Base-by-base conservation (phyloP, 2,113 vertebrate genomes). In the Corydoras sp. region DNA sequence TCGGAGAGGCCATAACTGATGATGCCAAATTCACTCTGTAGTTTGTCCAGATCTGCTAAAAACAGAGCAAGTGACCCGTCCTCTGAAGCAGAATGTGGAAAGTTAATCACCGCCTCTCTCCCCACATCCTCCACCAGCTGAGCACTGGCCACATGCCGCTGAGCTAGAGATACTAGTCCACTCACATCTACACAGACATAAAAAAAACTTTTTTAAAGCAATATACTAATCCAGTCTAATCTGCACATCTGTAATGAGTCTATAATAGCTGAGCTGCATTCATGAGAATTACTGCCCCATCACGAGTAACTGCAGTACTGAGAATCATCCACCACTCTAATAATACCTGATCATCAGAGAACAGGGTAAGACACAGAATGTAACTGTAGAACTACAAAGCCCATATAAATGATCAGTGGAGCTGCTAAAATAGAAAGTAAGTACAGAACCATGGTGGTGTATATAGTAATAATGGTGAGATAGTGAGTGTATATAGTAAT, bases 1-100 rank as follows among this genome's bases (percentile, higher is more conserved):
- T 96, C 91, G 0, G 94, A 94, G 74, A 96, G 86, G 32, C 93
- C 92, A 0, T 94, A 97, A 86, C 93, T 86, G 12, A 84, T 80
- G 61, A 95, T 75, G 43, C 91, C 90, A 69, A 96, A 78, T 0
- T 92, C 89, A 0, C 10, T 62, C 73, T 92, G 85, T 13, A 7
- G 87, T 1, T 59, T 30, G 0, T 98, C 93, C 80, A 97, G 85
- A 69, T 93, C 89, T 0, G 4, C 71, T 81, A 98, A 89, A 24
- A 97, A 90, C 10, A 81, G 3, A 1, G 82, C 86, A 0, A 97
- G 91, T 30, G 89, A 82, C 13, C 91, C 88, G 0, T 94, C 90
- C 75, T 87, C 90, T 11, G 93, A 90, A 0, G 91, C 88, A 0
- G 11, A 35, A 14, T 93, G 93, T 0, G 94, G 93, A 73, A 97